Base-by-base conservation (phyloP, 2,888 invertebrate genomes). In the Drosophila sordidula region DNA sequence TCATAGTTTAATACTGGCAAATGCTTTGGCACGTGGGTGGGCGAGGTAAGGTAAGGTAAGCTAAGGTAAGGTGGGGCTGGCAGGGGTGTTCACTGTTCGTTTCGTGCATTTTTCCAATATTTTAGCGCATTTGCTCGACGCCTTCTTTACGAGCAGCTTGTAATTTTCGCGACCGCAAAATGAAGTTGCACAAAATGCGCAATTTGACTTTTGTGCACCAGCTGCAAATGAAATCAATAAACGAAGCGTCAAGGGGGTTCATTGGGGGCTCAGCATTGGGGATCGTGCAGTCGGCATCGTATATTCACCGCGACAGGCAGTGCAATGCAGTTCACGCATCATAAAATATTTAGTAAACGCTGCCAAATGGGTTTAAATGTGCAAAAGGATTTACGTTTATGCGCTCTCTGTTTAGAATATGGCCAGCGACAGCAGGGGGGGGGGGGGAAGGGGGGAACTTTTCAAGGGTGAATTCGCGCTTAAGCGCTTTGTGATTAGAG, bases 321-420 rank as follows among this genome's bases (percentile, higher is more conserved):
- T 54, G 69, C 51, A 70, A 49, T 68, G 63, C 65, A 57, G 5
- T 54, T 65, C 54, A 67, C 59, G 76, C 59, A 61, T 70, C 84
- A 80, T 83, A 71, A 83, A 86, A 83, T 86, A 83, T 83, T 78
- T 75, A 75, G 63, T 50, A 63, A 81, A 71, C 65, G 56, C 64
- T 52, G 45, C 50, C 64, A 75, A 85, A 72, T 62, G 52, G 61
- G 32, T 12, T 34, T 38, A 59, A 72, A 75, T 70, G 67, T 41
- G 52, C 51, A 63, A 76, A 78, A 70, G 75, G 73, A 78, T 73
- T 82, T 86, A 70, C 66, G 72, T 58, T 72, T 59, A 69, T 64
- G 82, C 50, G 26, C 39, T 57, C 47, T 58, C 32, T 63, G 46
- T 51, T 81, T 64, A 47, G 82, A 52, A 57, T 39, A 18, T 54